Percentiles rank a stretch among this genome's conserved stretches.
Conservation (phyloP, 2,888 invertebrate species). For the Quadriops clusia region DNA sequence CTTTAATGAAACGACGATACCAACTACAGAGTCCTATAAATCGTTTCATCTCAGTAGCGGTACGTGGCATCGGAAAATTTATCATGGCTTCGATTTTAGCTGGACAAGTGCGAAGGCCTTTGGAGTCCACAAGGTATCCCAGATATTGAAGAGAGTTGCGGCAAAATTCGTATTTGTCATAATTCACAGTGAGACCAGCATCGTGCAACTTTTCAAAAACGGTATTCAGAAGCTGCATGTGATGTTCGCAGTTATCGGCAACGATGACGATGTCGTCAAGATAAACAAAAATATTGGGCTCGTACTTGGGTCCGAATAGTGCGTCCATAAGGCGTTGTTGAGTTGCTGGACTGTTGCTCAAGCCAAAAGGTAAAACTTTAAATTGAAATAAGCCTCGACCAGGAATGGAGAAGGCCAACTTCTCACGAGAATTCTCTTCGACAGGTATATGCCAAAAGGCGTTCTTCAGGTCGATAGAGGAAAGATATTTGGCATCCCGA, state of each 20-base stretch:
- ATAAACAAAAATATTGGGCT: slow-evolving; percentile 13
- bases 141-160: slow-evolving; percentile 18
- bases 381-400: slow-evolving; percentile 21
- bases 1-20: slow-evolving; percentile 20
- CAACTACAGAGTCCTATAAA: slow-evolving; percentile 22
- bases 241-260: slow-evolving; percentile 12
- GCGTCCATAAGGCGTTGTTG: slow-evolving; percentile 14
- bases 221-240: slow-evolving; percentile 13
- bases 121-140: slow-evolving; percentile 19
- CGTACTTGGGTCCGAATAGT: slow-evolving; percentile 11
- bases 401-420: slow-evolving; percentile 23
- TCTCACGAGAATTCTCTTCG: slow-evolving; percentile 21
- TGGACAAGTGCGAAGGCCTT: slow-evolving; percentile 20
- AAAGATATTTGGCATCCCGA: slow-evolving; percentile 17
- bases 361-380: slow-evolving; percentile 16
- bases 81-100: slow-evolving; percentile 20
- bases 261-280: slow-evolving; percentile 21
- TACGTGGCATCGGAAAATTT: slow-evolving; percentile 19
- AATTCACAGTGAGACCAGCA: slow-evolving; percentile 19
- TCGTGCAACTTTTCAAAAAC: slow-evolving; percentile 13
- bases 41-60: slow-evolving; percentile 20
- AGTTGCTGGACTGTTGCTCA: slow-evolving; percentile 17
- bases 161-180: slow-evolving; percentile 20
- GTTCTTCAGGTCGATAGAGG: slow-evolving; percentile 17
- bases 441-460: slow-evolving; percentile 22